Evolutionary conservation across 2,113 vertebrate species (phyloP).

Genomic region (Nothocercus nigrocapillus): DNA sequence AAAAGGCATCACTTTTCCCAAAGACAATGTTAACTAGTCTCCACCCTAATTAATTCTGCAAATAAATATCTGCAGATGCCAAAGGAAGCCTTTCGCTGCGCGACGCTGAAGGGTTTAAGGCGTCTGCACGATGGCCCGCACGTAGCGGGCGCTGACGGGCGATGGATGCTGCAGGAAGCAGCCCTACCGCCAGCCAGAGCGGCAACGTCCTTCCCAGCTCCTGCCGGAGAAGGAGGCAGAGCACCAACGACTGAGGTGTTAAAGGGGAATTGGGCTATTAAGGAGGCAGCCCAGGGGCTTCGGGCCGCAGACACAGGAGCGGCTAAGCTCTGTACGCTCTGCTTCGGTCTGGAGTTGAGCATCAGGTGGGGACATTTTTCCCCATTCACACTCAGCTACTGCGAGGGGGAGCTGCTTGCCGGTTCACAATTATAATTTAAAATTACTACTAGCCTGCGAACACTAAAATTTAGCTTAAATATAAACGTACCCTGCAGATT

Average conservation of each 20-base stretch:
- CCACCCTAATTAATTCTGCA: neutral
- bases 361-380: conserved; percentile 48
- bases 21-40: neutral
- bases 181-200: neutral
- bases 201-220: conserved; percentile 1
- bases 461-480: neutral
- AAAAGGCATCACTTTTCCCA: neutral
- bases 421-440: neutral
- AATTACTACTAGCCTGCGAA: neutral
- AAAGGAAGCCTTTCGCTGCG: neutral
- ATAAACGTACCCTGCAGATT: neutral
- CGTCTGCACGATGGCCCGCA: neutral
- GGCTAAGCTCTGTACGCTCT: neutral
- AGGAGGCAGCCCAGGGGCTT: neutral
- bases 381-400: neutral
- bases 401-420: neutral
- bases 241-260: neutral
- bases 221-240: neutral
- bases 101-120: neutral
- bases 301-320: neutral
- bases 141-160: neutral
- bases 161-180: neutral
- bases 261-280: neutral
- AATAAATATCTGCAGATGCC: neutral
- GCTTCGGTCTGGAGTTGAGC: neutral